phyloP scores from a whole-genome alignment of 2,888 invertebrate species.

The Peribatodes rhomboidaria region DNA sequence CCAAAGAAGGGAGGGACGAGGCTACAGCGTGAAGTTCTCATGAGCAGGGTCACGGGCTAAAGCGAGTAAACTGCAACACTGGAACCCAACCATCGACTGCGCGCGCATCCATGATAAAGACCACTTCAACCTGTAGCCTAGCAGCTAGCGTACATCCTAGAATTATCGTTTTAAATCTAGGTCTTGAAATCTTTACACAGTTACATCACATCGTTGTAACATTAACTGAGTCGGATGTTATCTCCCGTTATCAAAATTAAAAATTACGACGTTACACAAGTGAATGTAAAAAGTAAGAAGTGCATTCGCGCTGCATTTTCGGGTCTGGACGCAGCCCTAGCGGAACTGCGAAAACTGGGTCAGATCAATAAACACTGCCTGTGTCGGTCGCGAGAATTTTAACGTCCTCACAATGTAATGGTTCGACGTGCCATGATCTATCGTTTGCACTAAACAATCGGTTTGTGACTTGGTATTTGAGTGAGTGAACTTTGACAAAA shows the following conservation, averaged over 20 bases:
- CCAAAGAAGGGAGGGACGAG: conserved; percentile 5
- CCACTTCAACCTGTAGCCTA: conserved; percentile 28
- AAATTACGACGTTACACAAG: conserved; percentile 12
- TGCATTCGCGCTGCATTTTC: conserved; percentile 36
- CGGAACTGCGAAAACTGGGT: conserved; percentile 56
- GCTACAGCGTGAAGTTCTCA: conserved; percentile 4
- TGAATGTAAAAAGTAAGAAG: conserved; percentile 18
- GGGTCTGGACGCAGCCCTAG: conserved; percentile 29
- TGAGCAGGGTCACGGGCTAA: conserved; percentile 11
- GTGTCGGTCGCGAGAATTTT: conserved; percentile 47
- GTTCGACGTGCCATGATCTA: conserved; percentile 8
- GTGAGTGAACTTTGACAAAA: background rate
- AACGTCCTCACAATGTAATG: conserved; percentile 34
- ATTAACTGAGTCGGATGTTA: background rate
- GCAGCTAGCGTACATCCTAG: conserved; percentile 19
- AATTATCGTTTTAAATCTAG: conserved; percentile 7
- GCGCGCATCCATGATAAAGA: conserved; percentile 30
- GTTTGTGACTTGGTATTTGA: background rate
- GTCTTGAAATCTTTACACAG: conserved; percentile 10
- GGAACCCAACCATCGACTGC: conserved; percentile 14
- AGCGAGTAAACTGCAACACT: conserved; percentile 17
- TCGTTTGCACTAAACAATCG: background rate
- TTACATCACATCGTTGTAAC: background rate
- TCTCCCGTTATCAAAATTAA: background rate
- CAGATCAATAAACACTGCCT: conserved; percentile 60